Base-by-base conservation (phyloP, 2,797 vertebrate genomes). In the Hydrolagus colliei region DNA sequence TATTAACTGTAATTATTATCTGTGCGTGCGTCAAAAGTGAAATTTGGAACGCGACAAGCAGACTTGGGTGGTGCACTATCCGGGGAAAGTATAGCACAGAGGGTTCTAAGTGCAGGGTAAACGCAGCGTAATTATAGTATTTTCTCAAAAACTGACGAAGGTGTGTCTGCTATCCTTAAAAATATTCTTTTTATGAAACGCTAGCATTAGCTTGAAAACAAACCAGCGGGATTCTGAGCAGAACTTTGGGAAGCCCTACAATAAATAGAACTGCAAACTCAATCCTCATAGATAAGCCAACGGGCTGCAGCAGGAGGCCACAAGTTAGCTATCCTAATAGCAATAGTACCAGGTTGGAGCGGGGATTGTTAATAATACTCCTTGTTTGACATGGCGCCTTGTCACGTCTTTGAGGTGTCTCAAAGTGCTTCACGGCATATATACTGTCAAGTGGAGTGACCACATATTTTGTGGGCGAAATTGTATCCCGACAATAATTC, bases 31-130 rank as follows among this genome's bases (percentile, higher is more conserved):
- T 52, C 2, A 35, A 65, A 80, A 68, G 32, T 84, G 67, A 41
- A 68, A 68, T 71, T 71, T n/a, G 65, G 11, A 84, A 52, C 1
- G 6, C 35, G 79, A 71, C 32, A 84, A 71, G n/a, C 65, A 71
- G 41, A 35, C 4, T 12, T 71, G 79, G 79, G 79, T 71, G 79
- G 79, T 71, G 16, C 16, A 68, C 4, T 10, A 20, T 71, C n/a
- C 9, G 41, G 32, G 32, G 65, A 67, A 71, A 84, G 35, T 7
- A 12, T 52, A 41, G 3, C 12, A 41, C 9, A 52, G 79, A 12
- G 71, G 79, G 41, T 84, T 84, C 35, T 71, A 52, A 84, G 79
- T 52, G n/a, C 79, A 52, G 65, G 32, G 20, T 84, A 68, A 84
- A 84, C 68, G 65, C 79, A 41, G 32, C 22, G 65, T 82, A 82